A percentile compares a stretch with the other conserved stretches of the same genome.
These are phyloP conservation scores for Conus ventricosus DNA, from an alignment of 1,140 invertebrate species.

Conservation along the genomic window DNA sequence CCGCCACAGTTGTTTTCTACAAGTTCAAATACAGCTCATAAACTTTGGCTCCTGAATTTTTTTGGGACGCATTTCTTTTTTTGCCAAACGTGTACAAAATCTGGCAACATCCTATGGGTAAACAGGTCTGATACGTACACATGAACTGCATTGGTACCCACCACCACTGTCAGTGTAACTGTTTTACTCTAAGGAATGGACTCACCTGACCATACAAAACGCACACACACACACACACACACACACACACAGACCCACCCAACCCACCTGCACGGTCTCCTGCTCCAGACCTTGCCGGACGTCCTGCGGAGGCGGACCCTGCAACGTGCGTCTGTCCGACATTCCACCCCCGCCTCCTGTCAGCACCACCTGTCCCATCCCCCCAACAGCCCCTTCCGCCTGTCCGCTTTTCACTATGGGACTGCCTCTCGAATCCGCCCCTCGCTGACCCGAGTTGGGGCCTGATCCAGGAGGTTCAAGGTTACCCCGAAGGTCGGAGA, in stretches of 20 bases:
- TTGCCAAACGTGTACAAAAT: too few relatives aligned
- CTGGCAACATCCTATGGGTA: too few relatives aligned
- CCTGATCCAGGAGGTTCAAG: conserved; percentile 1
- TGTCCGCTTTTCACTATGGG: neutral
- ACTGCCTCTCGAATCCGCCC: neutral
- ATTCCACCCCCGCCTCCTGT: neutral
- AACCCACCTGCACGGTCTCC: neutral
- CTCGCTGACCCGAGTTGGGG: neutral
- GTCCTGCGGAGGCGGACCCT: neutral
- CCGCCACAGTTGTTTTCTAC: too few relatives aligned
- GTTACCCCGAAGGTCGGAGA: neutral
- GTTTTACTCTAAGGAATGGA: too few relatives aligned
- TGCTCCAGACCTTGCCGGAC: neutral
- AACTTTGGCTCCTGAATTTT: too few relatives aligned
- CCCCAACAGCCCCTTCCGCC: neutral
- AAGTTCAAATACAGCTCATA: too few relatives aligned
- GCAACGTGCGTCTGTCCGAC: neutral
- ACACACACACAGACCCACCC: neutral
- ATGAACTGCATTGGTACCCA: too few relatives aligned
- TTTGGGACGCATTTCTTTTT: too few relatives aligned
- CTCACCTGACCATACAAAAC: too few relatives aligned
- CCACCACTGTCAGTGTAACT: too few relatives aligned
- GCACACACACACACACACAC: too few relatives aligned
- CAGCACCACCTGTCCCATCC: neutral
- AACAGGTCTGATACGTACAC: too few relatives aligned